Conservation (phyloP, 2,888 invertebrate genomes). For the Perizoma affinitatum region DNA sequence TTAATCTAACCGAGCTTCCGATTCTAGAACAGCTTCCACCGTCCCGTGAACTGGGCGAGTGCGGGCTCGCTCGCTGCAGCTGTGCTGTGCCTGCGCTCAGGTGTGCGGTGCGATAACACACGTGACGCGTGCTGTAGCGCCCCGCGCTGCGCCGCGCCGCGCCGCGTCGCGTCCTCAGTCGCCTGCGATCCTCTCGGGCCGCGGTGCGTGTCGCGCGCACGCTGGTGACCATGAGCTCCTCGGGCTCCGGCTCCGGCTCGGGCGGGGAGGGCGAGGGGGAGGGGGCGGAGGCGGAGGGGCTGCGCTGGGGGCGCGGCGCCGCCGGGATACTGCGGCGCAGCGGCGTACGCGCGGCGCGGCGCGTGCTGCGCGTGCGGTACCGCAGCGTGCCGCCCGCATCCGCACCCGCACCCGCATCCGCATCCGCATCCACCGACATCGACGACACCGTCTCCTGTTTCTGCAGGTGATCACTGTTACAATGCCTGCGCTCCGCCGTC, state of each 20-base stretch:
- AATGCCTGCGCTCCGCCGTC: constrained; percentile 5
- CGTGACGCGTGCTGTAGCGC: not conserved
- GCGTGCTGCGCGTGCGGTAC: constrained; percentile 71
- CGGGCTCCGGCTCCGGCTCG: constrained; percentile 22
- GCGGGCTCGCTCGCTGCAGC: too few relatives aligned
- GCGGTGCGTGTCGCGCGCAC: constrained; percentile 34
- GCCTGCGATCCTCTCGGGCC: not conserved
- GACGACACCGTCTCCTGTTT: constrained; percentile 91
- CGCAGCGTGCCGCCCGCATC: constrained; percentile 76
- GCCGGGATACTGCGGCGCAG: constrained; percentile 68
- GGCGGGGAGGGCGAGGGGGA: constrained; percentile 30
- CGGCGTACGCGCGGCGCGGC: constrained; percentile 66
- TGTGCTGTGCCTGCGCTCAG: too few relatives aligned
- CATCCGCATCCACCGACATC: constrained; percentile 76
- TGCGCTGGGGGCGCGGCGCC: constrained; percentile 52
- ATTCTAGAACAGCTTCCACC: too few relatives aligned
- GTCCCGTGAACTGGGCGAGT: too few relatives aligned
- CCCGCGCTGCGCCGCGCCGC: too few relatives aligned
- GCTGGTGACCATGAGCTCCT: constrained; percentile 59
- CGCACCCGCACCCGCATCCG: constrained; percentile 77
- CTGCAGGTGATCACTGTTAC: constrained; percentile 86
- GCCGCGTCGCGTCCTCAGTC: too few relatives aligned
- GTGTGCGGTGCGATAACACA: too few relatives aligned
- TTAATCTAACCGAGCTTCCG: too few relatives aligned
- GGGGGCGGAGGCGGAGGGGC: constrained; percentile 40